phyloP scores from a whole-genome alignment of 2,888 invertebrate genomes.

The Gymnoscelis rufifasciata region DNA sequence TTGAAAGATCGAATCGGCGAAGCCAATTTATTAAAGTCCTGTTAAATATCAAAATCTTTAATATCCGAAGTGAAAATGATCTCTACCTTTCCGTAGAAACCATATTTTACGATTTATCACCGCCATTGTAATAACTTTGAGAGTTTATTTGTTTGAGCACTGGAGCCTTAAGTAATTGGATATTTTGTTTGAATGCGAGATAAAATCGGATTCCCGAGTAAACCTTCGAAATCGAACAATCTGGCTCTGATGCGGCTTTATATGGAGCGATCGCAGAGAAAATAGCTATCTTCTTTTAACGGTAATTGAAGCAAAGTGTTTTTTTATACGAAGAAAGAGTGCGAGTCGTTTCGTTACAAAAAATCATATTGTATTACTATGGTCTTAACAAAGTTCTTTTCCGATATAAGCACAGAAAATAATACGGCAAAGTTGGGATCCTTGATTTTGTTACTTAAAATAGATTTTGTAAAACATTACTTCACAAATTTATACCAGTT shows the following conservation, averaged over 20 bases:
- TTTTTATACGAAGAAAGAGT: constrained; percentile 5
- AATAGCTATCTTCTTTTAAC: constrained; percentile 33
- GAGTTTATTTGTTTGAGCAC: constrained; percentile 32
- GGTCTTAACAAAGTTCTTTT: neutral
- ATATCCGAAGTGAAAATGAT: neutral
- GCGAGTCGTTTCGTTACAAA: neutral
- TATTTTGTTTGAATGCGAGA: constrained; percentile 52
- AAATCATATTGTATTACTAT: neutral
- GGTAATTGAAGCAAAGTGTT: constrained; percentile 27
- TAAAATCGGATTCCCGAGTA: constrained; percentile 50
- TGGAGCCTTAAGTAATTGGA: constrained; percentile 59
- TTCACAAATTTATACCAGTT: too few species aligned
- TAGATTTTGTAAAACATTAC: too few species aligned
- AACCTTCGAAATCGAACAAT: constrained; percentile 43
- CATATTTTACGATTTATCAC: constrained; percentile 28
- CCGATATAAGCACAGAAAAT: neutral
- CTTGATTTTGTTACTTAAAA: too few species aligned
- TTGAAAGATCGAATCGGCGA: neutral
- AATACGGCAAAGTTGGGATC: too few species aligned
- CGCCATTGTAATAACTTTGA: constrained; percentile 41
- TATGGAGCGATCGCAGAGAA: constrained; percentile 27
- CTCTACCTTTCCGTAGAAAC: constrained; percentile 1
- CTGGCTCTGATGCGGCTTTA: constrained; percentile 27
- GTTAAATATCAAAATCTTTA: neutral
- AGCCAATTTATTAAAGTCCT: neutral